Evolutionary conservation across 2,797 vertebrate genomes (phyloP), one percentile per base, ranked within the genome.

Genomic region (Pseudomugil gertrudae): DNA sequence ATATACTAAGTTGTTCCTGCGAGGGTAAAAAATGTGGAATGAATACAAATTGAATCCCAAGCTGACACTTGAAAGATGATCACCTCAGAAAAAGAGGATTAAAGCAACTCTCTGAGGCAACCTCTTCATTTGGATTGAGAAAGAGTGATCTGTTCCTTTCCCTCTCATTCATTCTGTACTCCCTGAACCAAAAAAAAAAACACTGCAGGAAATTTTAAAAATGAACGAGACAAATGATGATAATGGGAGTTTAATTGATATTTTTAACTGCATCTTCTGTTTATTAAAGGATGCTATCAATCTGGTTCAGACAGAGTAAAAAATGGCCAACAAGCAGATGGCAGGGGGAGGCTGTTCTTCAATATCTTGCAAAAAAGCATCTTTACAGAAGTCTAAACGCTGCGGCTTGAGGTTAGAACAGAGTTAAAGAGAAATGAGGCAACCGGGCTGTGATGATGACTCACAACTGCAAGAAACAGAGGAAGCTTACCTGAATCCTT

Each of bases 391-490:
- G 56, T 57, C 56, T 71, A 1, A 9, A 55, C 53, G 48, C 13
- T 24, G 11, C 21, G 11, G 1, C 45, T 65, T 66, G 51, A 64
- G 50, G 57, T 60, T 32, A 10, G 24, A 78, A 59, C 24, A 29
- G 21, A 38, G 13, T 54, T 19, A 63, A 74, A 61, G 7, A 26
- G 66, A 54, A 72, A 66, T 40, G 59, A 71, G 57, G 23, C 40
- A 50, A 68, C 65, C 69, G 55, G 56, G 43, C 17, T 29, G 51
- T 14, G 60, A 69, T 63, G 63, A 62, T 88, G 85, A 87, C 40
- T 84, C 79, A 83, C 29, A 66, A 60, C 47, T 63, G 72, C 74
- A 65, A 47, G 80, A 84, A 75, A 72, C 67, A 23, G 77, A 76
- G 75, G 67, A 75, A 73, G 64, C 64, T 51, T n/a, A n/a, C 36